Evolutionary conservation across 1,140 invertebrate genomes (phyloP), one percentile per base, ranked within the genome.

Genomic region (Atta texana): DNA sequence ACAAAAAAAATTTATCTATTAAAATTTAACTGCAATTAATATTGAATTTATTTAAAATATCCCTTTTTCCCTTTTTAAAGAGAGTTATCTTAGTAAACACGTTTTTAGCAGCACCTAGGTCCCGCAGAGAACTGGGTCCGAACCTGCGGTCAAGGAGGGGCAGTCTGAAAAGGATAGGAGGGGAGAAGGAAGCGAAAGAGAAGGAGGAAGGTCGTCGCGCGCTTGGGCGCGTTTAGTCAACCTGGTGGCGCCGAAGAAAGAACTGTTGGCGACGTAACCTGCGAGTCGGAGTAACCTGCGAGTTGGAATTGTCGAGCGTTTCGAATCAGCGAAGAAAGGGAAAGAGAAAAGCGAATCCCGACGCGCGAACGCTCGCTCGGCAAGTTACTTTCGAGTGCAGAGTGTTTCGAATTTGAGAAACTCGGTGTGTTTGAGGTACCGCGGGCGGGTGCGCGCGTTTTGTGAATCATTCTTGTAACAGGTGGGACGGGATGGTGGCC

Each of bases 181-280:
- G 57, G 69, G 74, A 88, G 74, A 63, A 86, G 69, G 53, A 49
- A 81, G 49, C 21, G 84, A 87, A 75, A 88, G 81, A 89, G 55
- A 71, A 61, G 69, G 89, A 86, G 72, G 87, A 74, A 77, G 80
- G 80, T 71, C 76, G 87, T 39, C 5, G 28, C 44, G 80, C 68
- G 74, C 51, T 34, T 31, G 53, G 86, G 61, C 51, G 88, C 88
- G 92, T 91, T 93, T 93, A 93, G 93, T 93, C 91, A 94, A 94
- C 92, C 94, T 94, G 93, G 92, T 89, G 90, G 90, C 91, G 93
- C 87, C 89, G 91, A 85, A 88, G 77, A 80, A 87, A 81, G 82
- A 86, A 87, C 85, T 87, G 89, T 89, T 74, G 87, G 49, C 78
- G 72, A 63, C 55, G 76, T 24, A 24, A 24, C 87, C 68, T 80